A percentile compares a stretch with the other conserved stretches of the same genome.
Conservation (phyloP, 2,113 vertebrate genomes). For the Scomber scombrus region DNA sequence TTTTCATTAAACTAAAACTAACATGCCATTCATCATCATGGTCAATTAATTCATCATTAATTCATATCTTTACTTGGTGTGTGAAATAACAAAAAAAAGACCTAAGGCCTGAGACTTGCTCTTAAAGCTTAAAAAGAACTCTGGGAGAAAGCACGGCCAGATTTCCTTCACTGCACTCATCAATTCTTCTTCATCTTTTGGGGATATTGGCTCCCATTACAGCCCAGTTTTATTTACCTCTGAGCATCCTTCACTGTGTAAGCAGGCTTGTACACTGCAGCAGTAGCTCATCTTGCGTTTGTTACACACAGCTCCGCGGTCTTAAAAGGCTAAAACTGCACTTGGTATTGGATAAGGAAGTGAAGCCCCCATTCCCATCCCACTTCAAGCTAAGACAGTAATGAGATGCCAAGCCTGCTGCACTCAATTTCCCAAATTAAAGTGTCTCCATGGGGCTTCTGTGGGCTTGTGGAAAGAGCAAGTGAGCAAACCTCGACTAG, state of each 20-base stretch:
- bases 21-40: not conserved
- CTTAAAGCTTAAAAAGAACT: slow-evolving; percentile 11
- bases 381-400: slow-evolving; percentile 39
- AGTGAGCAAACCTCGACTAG: not conserved
- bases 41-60: not conserved
- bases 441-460: slow-evolving; percentile 39
- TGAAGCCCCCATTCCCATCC: not conserved
- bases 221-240: slow-evolving; percentile 31
- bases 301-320: not conserved
- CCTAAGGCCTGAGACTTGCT: not conserved
- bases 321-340: slow-evolving; percentile 27
- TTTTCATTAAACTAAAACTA: too few species aligned
- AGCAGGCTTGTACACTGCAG: not conserved
- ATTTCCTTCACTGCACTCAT: not conserved
- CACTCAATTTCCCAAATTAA: slow-evolving; percentile 57
- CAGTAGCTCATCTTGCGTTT: not conserved
- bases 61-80: not conserved
- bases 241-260: slow-evolving; percentile 12
- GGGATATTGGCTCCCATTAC: slow-evolving; percentile 1
- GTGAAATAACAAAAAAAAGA: too few species aligned
- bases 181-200: slow-evolving; percentile 20
- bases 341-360: slow-evolving; percentile 18
- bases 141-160: slow-evolving; percentile 13
- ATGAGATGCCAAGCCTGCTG: slow-evolving; percentile 45
- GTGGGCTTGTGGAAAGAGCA: not conserved